Evolutionary conservation across 2,888 invertebrate species (phyloP).

Genomic region (Neoitamus cyanurus): DNA sequence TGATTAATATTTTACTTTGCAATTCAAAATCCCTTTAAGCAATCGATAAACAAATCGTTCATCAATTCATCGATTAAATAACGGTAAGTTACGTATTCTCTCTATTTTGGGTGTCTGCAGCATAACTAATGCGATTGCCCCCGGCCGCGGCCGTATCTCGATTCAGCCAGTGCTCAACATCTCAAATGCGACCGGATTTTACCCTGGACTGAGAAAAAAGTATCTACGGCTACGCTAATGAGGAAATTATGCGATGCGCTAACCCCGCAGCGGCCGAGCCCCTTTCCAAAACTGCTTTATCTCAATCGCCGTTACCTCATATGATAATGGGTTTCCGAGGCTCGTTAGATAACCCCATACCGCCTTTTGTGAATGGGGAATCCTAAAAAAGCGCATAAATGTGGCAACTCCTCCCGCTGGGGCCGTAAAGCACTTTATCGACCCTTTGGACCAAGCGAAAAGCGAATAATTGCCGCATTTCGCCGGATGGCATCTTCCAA

Average conservation of each 20-base stretch:
- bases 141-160: background rate
- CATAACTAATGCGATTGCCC: background rate
- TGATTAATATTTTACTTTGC: too few species aligned
- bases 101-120: background rate
- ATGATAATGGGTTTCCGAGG: background rate
- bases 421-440: background rate
- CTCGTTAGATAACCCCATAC: background rate
- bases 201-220: background rate
- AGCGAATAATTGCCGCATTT: background rate
- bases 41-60: background rate
- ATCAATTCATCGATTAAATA: background rate
- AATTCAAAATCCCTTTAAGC: background rate
- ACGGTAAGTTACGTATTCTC: background rate
- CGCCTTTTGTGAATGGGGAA: background rate
- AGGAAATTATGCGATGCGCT: constrained; percentile 4
- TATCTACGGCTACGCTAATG: background rate
- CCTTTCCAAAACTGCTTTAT: background rate
- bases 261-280: background rate
- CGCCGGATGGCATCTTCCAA: background rate
- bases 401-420: background rate
- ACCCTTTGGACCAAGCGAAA: background rate
- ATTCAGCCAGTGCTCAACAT: background rate
- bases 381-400: background rate
- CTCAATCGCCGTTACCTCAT: background rate
- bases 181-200: background rate